These are phyloP conservation scores for Caradrina kadenii DNA, from an alignment of 2,888 invertebrate species.

Conservation along the genomic window DNA sequence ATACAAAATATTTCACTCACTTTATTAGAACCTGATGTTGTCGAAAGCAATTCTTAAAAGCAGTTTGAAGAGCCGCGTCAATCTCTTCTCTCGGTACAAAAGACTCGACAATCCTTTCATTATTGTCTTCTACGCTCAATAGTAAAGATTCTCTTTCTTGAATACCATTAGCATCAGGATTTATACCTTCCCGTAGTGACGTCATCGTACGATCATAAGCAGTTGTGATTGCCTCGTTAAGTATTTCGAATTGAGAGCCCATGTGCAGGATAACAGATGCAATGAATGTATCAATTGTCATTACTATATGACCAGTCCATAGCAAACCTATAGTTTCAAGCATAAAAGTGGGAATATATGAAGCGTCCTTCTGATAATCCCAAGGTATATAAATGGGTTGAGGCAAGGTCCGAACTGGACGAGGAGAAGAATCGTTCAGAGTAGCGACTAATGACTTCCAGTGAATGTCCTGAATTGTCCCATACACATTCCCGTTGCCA, in stretches of 20 bases:
- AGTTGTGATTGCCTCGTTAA: slow-evolving; percentile 82
- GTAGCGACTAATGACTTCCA: slow-evolving; percentile 79
- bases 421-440: slow-evolving; percentile 73
- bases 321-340: slow-evolving; percentile 83
- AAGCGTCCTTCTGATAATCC: slow-evolving; percentile 79
- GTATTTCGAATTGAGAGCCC: slow-evolving; percentile 82
- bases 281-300: slow-evolving; percentile 87
- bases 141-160: slow-evolving; percentile 37
- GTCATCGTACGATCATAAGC: slow-evolving; percentile 81
- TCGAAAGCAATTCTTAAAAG: slow-evolving; percentile 78
- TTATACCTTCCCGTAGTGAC: slow-evolving; percentile 67
- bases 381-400: slow-evolving; percentile 88
- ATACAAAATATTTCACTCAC: slow-evolving; percentile 68
- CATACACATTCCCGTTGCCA: slow-evolving; percentile 82
- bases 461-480: slow-evolving; percentile 80
- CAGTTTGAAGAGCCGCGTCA: slow-evolving; percentile 75
- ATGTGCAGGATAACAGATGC: slow-evolving; percentile 85
- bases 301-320: slow-evolving; percentile 88
- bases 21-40: slow-evolving; percentile 85
- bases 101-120: slow-evolving; percentile 72
- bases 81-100: slow-evolving; percentile 76
- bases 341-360: slow-evolving; percentile 81
- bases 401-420: slow-evolving; percentile 79
- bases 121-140: slow-evolving; percentile 62
- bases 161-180: slow-evolving; percentile 54